Evolutionary conservation across 2,113 vertebrate genomes (phyloP), one percentile per base, ranked within the genome.

Genomic region (Sinocyclocheilus maitianheensis): DNA sequence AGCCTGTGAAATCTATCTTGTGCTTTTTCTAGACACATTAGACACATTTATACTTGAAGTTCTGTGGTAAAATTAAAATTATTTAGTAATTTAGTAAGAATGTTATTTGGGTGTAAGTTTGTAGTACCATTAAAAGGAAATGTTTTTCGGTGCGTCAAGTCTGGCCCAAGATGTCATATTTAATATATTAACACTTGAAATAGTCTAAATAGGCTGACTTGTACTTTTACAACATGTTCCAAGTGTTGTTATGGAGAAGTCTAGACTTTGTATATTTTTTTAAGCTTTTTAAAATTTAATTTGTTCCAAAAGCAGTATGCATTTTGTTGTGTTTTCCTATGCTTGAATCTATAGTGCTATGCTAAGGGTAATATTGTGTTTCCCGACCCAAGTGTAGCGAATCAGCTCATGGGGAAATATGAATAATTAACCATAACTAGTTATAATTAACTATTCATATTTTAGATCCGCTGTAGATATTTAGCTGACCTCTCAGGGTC

Each of bases 21-120:
- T 16, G 30, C 10, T 63, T 75, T 76, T 76, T 14, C n/a, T 48
- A 76, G 43, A 76, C 72, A 51, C 74, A 48, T 67, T 46, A 81
- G 37, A 26, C 14, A 0, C 60, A 46, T 81, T 48, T 65, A 4
- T 48, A 14, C 79, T 7, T 26, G 2, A 67, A 65, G 22, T 14
- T 62, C 13, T 65, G n/a, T 55, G 71, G 18, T 0, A 40, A 34
- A 34, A 34, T 34, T 34, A 3, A 53, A 30, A 48, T 87, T 37
- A 77, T 80, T 37, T 67, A 77, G 34, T 18, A 4, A 62, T 24
- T 55, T 74, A 51, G 75, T 46, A 9, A 10, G n/a, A 43, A 48
- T 83, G 13, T 77, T 46, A 60, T 43, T 65, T 1, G 11, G 34
- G 34, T 18, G 14, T 83, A 40, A 81, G 63, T n/a, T 60, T 9